Evolutionary conservation across 2,113 vertebrate genomes (phyloP), one percentile per base, ranked within the genome.

Genomic region (Morone saxatilis): DNA sequence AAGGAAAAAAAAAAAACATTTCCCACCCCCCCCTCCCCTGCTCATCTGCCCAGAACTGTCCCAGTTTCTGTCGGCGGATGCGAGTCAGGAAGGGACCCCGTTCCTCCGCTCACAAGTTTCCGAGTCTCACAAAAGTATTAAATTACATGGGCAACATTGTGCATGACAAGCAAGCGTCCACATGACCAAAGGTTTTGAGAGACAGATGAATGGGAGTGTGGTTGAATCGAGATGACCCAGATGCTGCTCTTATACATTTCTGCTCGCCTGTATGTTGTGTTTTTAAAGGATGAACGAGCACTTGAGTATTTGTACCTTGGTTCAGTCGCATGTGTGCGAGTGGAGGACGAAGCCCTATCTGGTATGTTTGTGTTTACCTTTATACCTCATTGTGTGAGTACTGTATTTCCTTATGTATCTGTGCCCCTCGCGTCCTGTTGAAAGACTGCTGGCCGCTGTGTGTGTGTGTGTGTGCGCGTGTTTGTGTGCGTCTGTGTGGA

Each of bases 381-480:
- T 89, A 89, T 94, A 94, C 93, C 92, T 94, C 92, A 93, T 91
- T 92, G 90, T 94, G 90, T 94, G 89, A 92, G 85, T 92, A 90
- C 89, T 92, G 89, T 94, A 89, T 70, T 63, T 81, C 88, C 86
- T 81, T 47, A 70, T 86, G 87, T 93, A 85, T 89, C 84, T 86
- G 87, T 90, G 86, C 20, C 85, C 90, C 80, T 76, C 16, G 22
- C 25, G 86, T 91, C 81, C 80, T 79, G 81, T 92, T 91, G 87
- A 70, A 70, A 82, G 86, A 73, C 78, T 89, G 90, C 74, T 85
- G 77, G 50, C 40, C 38, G 65, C 41, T 59, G 7, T 84, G 54
- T 47, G 59, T 68, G 51, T 10, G 68, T 47, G 69, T 25, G 71
- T 20, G 76, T 17, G 71, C 53, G 68, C 43, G 59, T 38, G 62